Conservation (phyloP, 2,888 invertebrate species). For the Netelia melanura region DNA sequence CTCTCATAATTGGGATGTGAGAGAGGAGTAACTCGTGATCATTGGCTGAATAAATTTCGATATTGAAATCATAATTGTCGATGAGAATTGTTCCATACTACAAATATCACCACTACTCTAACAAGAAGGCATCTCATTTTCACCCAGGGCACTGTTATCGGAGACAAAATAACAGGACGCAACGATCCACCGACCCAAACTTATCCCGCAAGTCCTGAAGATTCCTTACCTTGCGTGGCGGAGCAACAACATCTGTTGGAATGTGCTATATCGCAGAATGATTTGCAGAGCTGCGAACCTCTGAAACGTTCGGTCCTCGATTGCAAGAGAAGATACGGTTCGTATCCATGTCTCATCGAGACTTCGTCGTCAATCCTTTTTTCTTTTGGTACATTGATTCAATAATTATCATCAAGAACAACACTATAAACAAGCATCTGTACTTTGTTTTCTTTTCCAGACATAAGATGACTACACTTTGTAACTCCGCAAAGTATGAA, state of each 20-base stretch:
- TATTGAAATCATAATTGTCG: too few relatives aligned
- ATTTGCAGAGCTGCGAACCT: slow-evolving; percentile 66
- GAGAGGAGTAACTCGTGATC: too few relatives aligned
- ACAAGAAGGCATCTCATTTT: too few relatives aligned
- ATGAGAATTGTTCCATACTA: too few relatives aligned
- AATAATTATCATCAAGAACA: slow-evolving; percentile 55
- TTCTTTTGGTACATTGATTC: background rate
- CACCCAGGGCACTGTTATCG: slow-evolving; percentile 61
- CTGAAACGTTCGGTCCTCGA: slow-evolving; percentile 64
- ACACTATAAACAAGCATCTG: slow-evolving; percentile 61
- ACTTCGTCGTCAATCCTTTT: background rate
- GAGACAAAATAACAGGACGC: slow-evolving; percentile 70
- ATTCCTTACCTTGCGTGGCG: slow-evolving; percentile 63
- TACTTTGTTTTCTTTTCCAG: slow-evolving; percentile 42
- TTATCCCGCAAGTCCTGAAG: slow-evolving; percentile 15
- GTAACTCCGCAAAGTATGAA: slow-evolving; percentile 34
- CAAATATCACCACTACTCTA: too few relatives aligned
- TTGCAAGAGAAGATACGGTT: slow-evolving; percentile 70
- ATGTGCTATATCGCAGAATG: slow-evolving; percentile 64
- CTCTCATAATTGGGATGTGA: background rate
- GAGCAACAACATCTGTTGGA: slow-evolving; percentile 68
- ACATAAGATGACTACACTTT: slow-evolving; percentile 50
- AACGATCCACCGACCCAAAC: slow-evolving; percentile 52
- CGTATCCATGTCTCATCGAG: background rate
- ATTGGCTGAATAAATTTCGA: too few relatives aligned